phyloP scores from a whole-genome alignment of 2,888 invertebrate species.

The Plagiodera versicolora region DNA sequence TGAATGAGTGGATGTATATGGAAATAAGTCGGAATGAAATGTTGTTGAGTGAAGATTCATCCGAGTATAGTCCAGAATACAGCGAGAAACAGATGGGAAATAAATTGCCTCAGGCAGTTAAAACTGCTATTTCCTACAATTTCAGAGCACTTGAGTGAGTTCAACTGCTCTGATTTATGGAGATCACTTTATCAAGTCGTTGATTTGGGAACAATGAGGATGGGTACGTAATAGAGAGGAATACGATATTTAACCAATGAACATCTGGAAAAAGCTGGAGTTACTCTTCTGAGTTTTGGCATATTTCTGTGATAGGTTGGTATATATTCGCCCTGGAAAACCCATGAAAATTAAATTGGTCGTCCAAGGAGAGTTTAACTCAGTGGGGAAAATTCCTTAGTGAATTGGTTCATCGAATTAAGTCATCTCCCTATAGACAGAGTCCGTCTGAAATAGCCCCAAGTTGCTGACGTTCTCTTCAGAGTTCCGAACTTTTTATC shows the following conservation, averaged over 20 bases:
- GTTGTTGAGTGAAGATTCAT: background rate
- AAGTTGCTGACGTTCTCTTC: background rate
- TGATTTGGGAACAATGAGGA: constrained; percentile 3
- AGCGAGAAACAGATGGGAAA: background rate
- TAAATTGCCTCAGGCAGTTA: constrained; percentile 5
- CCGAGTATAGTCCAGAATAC: background rate
- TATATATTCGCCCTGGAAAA: no score
- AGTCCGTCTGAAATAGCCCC: background rate
- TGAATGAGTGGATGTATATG: no score
- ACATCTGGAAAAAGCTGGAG: no score
- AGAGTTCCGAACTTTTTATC: constrained; percentile 24
- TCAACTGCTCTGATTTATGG: constrained; percentile 7
- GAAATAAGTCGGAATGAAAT: background rate
- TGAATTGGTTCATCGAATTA: background rate
- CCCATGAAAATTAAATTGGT: no score
- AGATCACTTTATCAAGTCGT: constrained; percentile 1
- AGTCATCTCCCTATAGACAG: background rate
- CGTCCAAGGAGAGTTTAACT: no score
- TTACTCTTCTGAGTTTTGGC: no score
- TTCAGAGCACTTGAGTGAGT: constrained; percentile 4
- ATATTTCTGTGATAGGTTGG: no score
- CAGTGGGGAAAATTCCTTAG: background rate
- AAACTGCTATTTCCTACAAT: constrained; percentile 2
- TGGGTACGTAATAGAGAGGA: constrained; percentile 3
- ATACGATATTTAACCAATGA: constrained; percentile 5